These are phyloP conservation scores for Papilio polytes DNA, from an alignment of 1,140 invertebrate species.

Conservation along the genomic window DNA sequence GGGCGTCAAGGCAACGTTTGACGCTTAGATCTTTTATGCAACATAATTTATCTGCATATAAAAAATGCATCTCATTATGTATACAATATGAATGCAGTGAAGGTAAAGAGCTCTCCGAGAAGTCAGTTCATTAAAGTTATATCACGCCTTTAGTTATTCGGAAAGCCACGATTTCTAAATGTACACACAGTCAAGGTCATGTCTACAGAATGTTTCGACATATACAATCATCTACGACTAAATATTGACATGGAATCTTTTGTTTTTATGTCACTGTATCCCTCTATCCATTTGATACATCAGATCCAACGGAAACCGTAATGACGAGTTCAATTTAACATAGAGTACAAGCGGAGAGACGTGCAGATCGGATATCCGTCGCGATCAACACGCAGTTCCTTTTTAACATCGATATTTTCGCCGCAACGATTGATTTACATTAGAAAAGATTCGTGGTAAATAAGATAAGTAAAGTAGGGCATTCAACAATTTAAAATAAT, in stretches of 20 bases:
- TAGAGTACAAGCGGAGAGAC: constrained; percentile 32
- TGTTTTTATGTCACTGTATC: background rate
- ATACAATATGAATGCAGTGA: constrained; percentile 11
- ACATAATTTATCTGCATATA: constrained; percentile 20
- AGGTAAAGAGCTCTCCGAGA: background rate
- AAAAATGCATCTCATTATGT: constrained; percentile 25
- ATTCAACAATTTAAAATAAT: constrained; percentile 40
- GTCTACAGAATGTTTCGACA: background rate
- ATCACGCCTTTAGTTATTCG: constrained; percentile 19
- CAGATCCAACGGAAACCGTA: constrained; percentile 22
- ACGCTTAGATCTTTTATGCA: constrained; percentile 24
- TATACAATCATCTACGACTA: background rate
- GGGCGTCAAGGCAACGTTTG: constrained; percentile 11
- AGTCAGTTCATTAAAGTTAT: constrained; percentile 30
- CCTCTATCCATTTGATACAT: constrained; percentile 4
- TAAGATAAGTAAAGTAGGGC: constrained; percentile 35
- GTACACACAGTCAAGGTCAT: constrained; percentile 11
- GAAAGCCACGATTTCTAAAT: background rate
- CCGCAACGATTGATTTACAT: constrained; percentile 30
- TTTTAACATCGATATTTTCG: constrained; percentile 35
- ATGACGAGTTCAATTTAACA: constrained; percentile 33
- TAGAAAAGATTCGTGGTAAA: constrained; percentile 35
- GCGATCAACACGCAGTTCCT: constrained; percentile 28
- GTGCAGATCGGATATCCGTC: constrained; percentile 32
- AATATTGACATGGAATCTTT: background rate